phyloP scores from a whole-genome alignment of 2,888 invertebrate genomes.

The Physocephala rufipes region DNA sequence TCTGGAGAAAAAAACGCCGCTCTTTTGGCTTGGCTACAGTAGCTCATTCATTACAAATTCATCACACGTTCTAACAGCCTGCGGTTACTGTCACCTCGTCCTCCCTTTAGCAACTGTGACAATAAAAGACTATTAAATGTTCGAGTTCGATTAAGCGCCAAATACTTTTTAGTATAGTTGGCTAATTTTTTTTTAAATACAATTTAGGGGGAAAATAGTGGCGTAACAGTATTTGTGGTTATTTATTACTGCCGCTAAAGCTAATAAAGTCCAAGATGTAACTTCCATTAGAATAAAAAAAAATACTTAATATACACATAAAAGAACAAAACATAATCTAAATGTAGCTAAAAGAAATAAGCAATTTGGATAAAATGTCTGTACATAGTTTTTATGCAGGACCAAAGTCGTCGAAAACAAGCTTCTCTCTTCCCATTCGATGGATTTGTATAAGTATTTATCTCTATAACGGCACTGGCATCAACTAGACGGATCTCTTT shows the following conservation, averaged over 20 bases:
- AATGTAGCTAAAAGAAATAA: neutral
- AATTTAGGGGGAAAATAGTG: neutral
- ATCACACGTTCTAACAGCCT: neutral
- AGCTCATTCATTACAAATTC: conserved; percentile 14
- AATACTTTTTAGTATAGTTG: neutral
- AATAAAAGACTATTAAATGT: neutral
- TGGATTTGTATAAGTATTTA: too few relatives aligned
- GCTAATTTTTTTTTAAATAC: neutral
- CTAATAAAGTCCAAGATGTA: neutral
- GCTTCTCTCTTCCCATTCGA: too few relatives aligned
- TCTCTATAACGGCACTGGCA: too few relatives aligned
- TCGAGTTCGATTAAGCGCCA: neutral
- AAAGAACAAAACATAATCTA: neutral
- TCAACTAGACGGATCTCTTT: too few relatives aligned
- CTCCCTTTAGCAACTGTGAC: neutral
- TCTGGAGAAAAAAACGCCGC: neutral
- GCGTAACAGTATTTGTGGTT: neutral
- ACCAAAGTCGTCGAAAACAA: too few relatives aligned
- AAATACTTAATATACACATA: neutral
- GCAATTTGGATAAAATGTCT: neutral
- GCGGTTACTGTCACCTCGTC: neutral
- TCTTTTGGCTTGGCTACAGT: neutral
- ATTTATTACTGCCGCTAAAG: neutral
- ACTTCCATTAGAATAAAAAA: neutral
- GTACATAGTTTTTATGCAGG: too few relatives aligned